Evolutionary conservation across 2,797 vertebrate species (phyloP).

Genomic region (Thamnophis elegans): DNA sequence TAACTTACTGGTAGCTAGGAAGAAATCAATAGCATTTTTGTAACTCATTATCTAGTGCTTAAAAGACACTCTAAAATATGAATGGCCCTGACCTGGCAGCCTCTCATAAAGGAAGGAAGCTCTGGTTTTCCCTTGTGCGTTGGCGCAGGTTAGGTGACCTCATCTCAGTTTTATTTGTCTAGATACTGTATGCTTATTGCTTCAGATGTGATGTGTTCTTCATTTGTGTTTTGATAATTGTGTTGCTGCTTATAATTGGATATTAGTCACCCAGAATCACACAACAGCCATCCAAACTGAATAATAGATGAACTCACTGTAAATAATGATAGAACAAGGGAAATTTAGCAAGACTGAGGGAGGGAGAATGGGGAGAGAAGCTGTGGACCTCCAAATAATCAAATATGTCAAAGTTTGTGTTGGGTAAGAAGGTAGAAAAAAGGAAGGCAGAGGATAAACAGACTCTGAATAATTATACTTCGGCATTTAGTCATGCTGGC

Average conservation of each 20-base stretch:
- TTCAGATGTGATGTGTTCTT: neutral
- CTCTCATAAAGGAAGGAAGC: neutral
- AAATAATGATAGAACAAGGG: neutral
- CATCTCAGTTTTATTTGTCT: neutral
- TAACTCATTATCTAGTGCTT: constrained; percentile 11
- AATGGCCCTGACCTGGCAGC: neutral
- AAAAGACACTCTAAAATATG: neutral
- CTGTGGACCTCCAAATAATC: neutral
- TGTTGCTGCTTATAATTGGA: neutral
- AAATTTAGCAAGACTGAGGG: neutral
- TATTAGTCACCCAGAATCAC: neutral
- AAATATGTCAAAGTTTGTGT: neutral
- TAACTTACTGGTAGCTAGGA: neutral
- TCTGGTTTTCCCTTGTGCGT: neutral
- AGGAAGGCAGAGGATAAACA: neutral
- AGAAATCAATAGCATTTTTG: constrained; percentile 33
- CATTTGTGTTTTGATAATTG: neutral
- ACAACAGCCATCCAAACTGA: neutral
- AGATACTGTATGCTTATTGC: neutral
- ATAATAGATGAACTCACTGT: neutral
- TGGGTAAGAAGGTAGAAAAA: no score
- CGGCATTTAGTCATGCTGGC: no score
- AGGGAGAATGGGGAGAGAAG: neutral
- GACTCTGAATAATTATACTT: neutral
- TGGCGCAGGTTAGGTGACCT: neutral